Evolutionary conservation across 2,888 invertebrate genomes (phyloP), one percentile per base, ranked within the genome.

Genomic region (Iphiclides podalirius): DNA sequence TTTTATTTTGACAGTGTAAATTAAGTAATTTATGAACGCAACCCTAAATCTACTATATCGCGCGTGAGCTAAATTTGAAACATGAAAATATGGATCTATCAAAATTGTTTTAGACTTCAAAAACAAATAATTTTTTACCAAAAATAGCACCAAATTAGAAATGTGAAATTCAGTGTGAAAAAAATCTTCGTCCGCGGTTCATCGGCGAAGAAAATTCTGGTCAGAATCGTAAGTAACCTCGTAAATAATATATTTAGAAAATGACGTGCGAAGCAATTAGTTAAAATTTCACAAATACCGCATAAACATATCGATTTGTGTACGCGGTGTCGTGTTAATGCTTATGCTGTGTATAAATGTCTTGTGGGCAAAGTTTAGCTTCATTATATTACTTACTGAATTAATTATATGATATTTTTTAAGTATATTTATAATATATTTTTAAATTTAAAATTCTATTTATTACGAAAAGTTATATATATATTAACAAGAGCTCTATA

Each of bases 1-100:
- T n/a, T 34, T 34, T 34, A 34, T 14, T 6, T 34, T 7, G 9
- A 34, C 13, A 34, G n/a, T 6, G 20, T 20, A 20, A 28, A 28
- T 28, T 28, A 20, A 20, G 4, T 28, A n/a, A 31, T 37, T 49
- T 33, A 9, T 59, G 71, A 73, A 67, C 59, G 70, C 63, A 64
- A 28, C 65, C 23, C 28, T 59, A 60, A 53, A 52, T 47, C 59
- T 58, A 55, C 48, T 9, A 47, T 52, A 56, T 60, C 75, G 70
- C 75, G 76, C 74, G 73, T 78, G 70, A 70, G 79, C 72, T 72
- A 78, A 81, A 79, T 81, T 84, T 81, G 74, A 82, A 81, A 79
- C 70, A 72, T 73, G 67, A 66, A 67, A 74, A 58, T 57, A 74
- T 73, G 72, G 60, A 70, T 61, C 70, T 72, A 69, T 79, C 77